Evolutionary conservation across 2,888 invertebrate species (phyloP), one percentile per base, ranked within the genome.

Genomic region (Sylvicola cinctus): DNA sequence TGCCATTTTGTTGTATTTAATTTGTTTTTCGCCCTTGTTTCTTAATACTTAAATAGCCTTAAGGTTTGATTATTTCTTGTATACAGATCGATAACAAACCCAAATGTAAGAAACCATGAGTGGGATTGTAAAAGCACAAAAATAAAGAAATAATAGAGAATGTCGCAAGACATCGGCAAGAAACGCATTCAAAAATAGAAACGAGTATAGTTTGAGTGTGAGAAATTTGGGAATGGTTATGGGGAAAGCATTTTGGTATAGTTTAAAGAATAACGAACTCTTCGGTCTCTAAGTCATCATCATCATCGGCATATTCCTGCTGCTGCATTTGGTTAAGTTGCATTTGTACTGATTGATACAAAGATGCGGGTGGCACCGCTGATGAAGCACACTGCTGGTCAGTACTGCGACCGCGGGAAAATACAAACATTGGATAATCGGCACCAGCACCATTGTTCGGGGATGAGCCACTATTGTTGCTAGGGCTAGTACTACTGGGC

Each of bases 371-470:
- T 41, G 49, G 48, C 35, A 51, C 49, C 10, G 20, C 33, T 13
- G 41, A 42, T 7, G 49, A 20, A 20, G 20, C 20, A 8, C 20
- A 49, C 35, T 52, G 46, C 28, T 41, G 38, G 32, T 72, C 68
- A 44, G 61, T 58, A 45, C 70, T 68, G 45, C 71, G 70, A 37
- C 83, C 83, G 45, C 77, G 70, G 41, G 74, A 70, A 49, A 85
- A 71, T 39, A 75, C 72, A 60, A 85, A 87, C 63, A 85, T 72
- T 20, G 87, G 85, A 57, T 85, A 85, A 38, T 52, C 55, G 40
- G 49, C 46, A 47, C 78, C 75, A 40, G 62, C 64, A 43, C 54
- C 63, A 43, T 58, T 54, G 46, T 7, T 23, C 23, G 32, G 15
- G 17, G n/a, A 13, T 28, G n/a, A 28, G 29, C 29, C n/a, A 31